Evolutionary conservation across 2,113 vertebrate genomes (phyloP).

Genomic region (Dicentrarchus labrax): DNA sequence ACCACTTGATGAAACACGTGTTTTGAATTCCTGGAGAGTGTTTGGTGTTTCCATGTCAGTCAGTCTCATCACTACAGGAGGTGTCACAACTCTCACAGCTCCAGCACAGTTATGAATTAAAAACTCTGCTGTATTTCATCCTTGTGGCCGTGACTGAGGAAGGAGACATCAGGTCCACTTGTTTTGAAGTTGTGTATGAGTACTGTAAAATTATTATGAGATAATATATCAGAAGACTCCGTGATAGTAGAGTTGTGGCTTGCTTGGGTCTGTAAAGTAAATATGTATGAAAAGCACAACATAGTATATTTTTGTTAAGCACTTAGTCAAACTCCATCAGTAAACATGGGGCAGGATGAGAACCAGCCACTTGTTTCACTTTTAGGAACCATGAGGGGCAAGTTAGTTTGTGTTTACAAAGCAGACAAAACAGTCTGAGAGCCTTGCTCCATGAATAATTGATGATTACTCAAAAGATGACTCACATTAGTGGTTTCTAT

Average conservation of each 20-base stretch:
- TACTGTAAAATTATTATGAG: background rate
- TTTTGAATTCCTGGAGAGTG: constrained; percentile 66
- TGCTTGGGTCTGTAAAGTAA: constrained; percentile 21
- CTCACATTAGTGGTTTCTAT: constrained; percentile 80
- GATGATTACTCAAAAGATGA: constrained; percentile 83
- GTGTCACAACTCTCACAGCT: constrained; percentile 32
- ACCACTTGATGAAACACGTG: constrained; percentile 72
- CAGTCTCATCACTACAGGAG: constrained; percentile 42
- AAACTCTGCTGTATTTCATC: constrained; percentile 6
- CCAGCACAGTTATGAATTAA: constrained; percentile 15
- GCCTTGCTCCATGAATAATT: constrained; percentile 74
- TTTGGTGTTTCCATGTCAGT: constrained; percentile 69
- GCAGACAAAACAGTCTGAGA: constrained; percentile 74
- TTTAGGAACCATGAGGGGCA: constrained; percentile 56
- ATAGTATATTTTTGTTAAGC: constrained; percentile 23
- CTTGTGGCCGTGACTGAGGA: background rate
- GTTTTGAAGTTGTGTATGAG: background rate
- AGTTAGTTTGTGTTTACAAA: constrained; percentile 76
- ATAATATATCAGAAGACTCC: constrained; percentile 1
- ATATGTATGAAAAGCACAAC: constrained; percentile 29
- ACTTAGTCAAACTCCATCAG: constrained; percentile 37
- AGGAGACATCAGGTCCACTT: constrained; percentile 6
- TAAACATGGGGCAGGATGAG: constrained; percentile 72
- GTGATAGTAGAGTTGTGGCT: background rate
- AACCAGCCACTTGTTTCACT: constrained; percentile 57